Base-by-base conservation (phyloP, 2,888 invertebrate genomes). In the Alviniconcha strummeri region DNA sequence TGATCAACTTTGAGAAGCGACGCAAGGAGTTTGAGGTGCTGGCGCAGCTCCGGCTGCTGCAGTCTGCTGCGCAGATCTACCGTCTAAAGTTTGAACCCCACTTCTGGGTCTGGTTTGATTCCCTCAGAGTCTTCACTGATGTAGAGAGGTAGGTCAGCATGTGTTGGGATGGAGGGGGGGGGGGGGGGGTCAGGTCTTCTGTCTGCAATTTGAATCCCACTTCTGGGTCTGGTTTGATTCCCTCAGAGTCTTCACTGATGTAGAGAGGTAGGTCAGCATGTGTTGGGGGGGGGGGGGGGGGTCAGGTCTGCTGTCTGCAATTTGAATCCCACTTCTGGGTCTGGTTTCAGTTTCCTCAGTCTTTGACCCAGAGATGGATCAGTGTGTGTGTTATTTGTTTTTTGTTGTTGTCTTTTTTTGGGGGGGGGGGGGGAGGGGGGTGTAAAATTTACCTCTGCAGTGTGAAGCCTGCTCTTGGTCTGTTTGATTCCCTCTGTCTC, bases 21-120 rank as follows among this genome's bases (percentile, higher is more conserved):
- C 95, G 99, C 86, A 99, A 99, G 94, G 99, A 99, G 94, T 99
- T 99, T 94, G 99, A 99, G 94, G 97, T 99, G 55, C 95, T 99
- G 86, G 99, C 99, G 11, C 98, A 98, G 95, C 97, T 99, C 85
- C 97, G 98, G 93, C 94, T 99, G 84, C 95, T 99, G n/a, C 99
- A 99, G 94, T 96, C 96, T 5, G 98, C 99, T 17, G 98, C 99
- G 5, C 98, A 98, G 93, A 97, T 98, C 4, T 99, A 99, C 94
- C 96, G 97, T 92, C 95, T 99, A 87, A 96, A 96, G 67, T 95
- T 96, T 88, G 98, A 99, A 94, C 95, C 96, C 0, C 95, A 96
- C 89, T 99, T 99, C 94, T 97, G 98, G 94, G 95, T 97, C 82
- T 99, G 99, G 99, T 99, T 99, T 93, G 97, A 97, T 92, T 97